Conservation (phyloP, 2,113 vertebrate species). For the Odocoileus hemionus region DNA sequence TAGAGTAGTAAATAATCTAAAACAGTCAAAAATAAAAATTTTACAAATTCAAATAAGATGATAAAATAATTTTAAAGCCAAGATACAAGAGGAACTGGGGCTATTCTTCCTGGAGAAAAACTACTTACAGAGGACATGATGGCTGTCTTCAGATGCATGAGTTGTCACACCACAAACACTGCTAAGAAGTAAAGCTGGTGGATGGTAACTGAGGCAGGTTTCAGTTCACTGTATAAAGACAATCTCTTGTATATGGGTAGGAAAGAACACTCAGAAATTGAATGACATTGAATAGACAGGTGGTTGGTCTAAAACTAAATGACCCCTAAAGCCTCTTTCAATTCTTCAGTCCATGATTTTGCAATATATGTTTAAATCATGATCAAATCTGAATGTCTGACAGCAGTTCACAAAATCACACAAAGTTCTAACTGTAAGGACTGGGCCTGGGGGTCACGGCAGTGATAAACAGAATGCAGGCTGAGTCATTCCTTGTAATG, state of each 20-base stretch:
- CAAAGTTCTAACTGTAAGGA: background rate
- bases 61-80: background rate
- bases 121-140: background rate
- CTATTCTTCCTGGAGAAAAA: slow-evolving; percentile 20
- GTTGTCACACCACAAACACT: background rate
- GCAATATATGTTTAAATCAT: background rate
- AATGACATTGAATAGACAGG: background rate
- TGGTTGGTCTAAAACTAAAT: background rate
- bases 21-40: background rate
- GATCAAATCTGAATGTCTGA: background rate
- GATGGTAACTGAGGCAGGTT: background rate
- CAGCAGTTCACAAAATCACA: background rate
- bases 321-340: background rate
- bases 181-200: background rate
- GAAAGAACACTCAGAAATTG: background rate
- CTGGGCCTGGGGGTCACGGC: background rate
- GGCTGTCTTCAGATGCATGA: background rate
- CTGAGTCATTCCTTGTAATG: background rate
- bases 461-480: background rate
- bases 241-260: background rate
- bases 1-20: background rate
- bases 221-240: background rate
- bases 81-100: background rate
- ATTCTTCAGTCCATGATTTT: background rate
- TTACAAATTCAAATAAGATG: background rate